phyloP scores from a whole-genome alignment of 2,888 invertebrate species.

The Drosophila kanekoi region DNA sequence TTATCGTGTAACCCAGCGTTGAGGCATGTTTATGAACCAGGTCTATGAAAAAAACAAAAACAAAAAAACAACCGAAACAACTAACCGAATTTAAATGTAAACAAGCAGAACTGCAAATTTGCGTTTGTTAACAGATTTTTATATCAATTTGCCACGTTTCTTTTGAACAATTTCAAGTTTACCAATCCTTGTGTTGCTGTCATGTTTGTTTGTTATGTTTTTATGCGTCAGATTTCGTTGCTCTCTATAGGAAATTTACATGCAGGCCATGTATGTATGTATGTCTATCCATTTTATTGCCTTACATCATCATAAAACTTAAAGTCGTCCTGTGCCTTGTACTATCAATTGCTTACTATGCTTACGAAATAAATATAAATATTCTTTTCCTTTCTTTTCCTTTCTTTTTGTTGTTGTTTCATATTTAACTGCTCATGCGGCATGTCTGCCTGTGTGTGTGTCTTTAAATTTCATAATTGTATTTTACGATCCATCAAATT shows the following conservation, averaged over 20 bases:
- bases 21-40: slow-evolving; percentile 32
- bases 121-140: slow-evolving; percentile 6
- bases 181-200: slow-evolving; percentile 26
- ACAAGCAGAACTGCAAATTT: slow-evolving; percentile 16
- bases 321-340: slow-evolving; percentile 26
- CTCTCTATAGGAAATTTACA: slow-evolving; percentile 20
- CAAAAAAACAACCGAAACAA: slow-evolving; percentile 1
- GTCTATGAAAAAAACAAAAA: neutral
- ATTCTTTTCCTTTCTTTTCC: slow-evolving; percentile 8
- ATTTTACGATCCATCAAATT: neutral
- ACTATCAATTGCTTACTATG: slow-evolving; percentile 58
- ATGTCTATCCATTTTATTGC: slow-evolving; percentile 40
- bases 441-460: slow-evolving; percentile 39
- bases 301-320: slow-evolving; percentile 31
- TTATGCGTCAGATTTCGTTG: slow-evolving; percentile 28
- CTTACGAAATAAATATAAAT: slow-evolving; percentile 23
- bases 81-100: slow-evolving; percentile 12
- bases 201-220: neutral
- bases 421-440: slow-evolving; percentile 37
- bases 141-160: slow-evolving; percentile 8
- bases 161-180: slow-evolving; percentile 3
- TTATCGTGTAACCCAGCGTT: slow-evolving; percentile 7
- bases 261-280: neutral
- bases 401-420: neutral
- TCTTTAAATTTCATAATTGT: slow-evolving; percentile 33